These are phyloP conservation scores for Salticus scenicus DNA, from an alignment of 2,888 invertebrate genomes.

Conservation along the genomic window DNA sequence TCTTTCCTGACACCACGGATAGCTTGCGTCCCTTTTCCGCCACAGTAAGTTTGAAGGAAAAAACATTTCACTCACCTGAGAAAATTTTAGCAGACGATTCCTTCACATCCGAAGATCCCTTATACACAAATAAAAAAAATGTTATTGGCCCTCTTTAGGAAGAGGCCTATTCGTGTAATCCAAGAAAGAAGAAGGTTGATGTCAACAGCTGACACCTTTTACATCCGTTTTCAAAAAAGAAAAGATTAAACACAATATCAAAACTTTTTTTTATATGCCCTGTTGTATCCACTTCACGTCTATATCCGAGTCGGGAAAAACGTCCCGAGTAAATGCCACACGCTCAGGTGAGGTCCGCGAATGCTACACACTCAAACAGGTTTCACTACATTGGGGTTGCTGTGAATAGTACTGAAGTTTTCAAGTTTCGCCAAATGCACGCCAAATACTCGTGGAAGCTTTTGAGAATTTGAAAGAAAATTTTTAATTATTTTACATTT, in stretches of 20 bases:
- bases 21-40: neutral
- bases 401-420: no score
- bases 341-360: neutral
- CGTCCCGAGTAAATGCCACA: neutral
- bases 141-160: neutral
- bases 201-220: neutral
- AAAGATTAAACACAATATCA: neutral
- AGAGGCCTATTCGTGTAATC: neutral
- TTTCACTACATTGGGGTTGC: constrained; percentile 8
- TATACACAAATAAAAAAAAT: neutral
- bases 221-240: neutral
- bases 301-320: neutral
- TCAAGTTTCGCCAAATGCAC: neutral
- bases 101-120: neutral
- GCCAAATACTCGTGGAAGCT: no score
- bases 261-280: neutral
- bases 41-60: constrained; percentile 1
- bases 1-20: no score
- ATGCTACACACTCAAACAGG: neutral
- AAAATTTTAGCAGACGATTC: neutral
- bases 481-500: no score
- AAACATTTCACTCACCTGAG: neutral
- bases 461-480: no score
- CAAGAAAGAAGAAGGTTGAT: neutral
- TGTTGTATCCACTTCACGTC: neutral